Evolutionary conservation across 2,888 invertebrate genomes (phyloP).

Genomic region (Stomorhina lunata): DNA sequence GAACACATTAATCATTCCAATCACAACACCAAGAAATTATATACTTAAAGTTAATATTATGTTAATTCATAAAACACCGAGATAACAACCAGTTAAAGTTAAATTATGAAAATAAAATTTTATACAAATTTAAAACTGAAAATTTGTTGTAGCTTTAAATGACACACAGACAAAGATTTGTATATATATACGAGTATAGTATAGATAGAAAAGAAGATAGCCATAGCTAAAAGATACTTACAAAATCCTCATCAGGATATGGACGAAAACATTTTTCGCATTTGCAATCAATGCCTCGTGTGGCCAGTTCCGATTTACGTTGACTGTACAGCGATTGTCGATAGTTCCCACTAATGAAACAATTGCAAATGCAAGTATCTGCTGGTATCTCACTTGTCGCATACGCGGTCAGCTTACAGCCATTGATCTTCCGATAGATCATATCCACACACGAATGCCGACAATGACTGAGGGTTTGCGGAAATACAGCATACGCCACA

Average conservation of each 20-base stretch:
- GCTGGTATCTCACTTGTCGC: slow-evolving; percentile 69
- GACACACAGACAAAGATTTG: too few relatives aligned
- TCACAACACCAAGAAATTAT: slow-evolving; percentile 39
- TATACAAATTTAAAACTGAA: neutral
- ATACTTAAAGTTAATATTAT: slow-evolving; percentile 9
- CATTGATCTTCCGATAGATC: slow-evolving; percentile 69
- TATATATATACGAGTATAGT: too few relatives aligned
- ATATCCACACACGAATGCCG: slow-evolving; percentile 69
- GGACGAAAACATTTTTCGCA: slow-evolving; percentile 70
- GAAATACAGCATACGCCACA: slow-evolving; percentile 70
- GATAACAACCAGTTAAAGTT: neutral
- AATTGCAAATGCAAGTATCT: slow-evolving; percentile 69
- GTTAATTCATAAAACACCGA: slow-evolving; percentile 13
- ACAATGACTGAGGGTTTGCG: slow-evolving; percentile 70
- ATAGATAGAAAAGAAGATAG: too few relatives aligned
- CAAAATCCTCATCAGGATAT: slow-evolving; percentile 71
- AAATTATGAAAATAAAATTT: neutral
- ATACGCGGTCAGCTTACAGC: slow-evolving; percentile 69
- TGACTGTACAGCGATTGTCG: slow-evolving; percentile 68
- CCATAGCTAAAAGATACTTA: slow-evolving; percentile 68
- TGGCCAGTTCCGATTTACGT: slow-evolving; percentile 66
- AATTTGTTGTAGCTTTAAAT: slow-evolving; percentile 1
- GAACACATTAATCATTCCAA: slow-evolving; percentile 42
- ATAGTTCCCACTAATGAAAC: slow-evolving; percentile 70
- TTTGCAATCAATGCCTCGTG: slow-evolving; percentile 70